Evolutionary conservation across 2,113 vertebrate species (phyloP).

Genomic region (Albula glossodonta): DNA sequence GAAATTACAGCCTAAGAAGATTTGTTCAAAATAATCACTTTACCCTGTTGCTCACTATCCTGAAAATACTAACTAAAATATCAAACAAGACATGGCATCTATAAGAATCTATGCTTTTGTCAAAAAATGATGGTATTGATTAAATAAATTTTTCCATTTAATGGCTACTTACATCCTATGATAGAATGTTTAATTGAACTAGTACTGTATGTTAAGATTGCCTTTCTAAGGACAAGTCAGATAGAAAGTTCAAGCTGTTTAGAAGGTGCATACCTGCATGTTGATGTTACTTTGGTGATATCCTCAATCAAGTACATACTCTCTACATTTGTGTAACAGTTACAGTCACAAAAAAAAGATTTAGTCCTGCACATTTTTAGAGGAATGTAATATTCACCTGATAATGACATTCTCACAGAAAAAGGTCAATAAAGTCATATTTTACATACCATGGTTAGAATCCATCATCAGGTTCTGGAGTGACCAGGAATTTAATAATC

Average conservation of each 20-base stretch:
- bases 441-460: conserved; percentile 56
- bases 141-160: neutral
- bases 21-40: neutral
- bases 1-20: too few relatives aligned
- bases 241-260: too few relatives aligned
- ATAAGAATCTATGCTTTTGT: neutral
- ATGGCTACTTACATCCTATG: neutral
- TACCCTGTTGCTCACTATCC: neutral
- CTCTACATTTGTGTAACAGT: neutral
- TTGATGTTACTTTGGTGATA: neutral
- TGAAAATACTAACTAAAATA: neutral
- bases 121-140: neutral
- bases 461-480: conserved; percentile 22
- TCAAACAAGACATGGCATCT: neutral
- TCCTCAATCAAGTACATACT: neutral
- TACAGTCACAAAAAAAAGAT: neutral
- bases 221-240: neutral
- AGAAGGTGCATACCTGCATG: neutral
- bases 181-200: neutral
- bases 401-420: neutral
- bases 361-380: neutral
- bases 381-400: neutral
- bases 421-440: conserved; percentile 13
- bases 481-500: conserved; percentile 54
- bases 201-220: neutral